Percentiles rank a stretch among this genome's conserved stretches.
These are phyloP conservation scores for Halcyon senegalensis DNA, from an alignment of 2,113 vertebrate genomes.

Conservation along the genomic window DNA sequence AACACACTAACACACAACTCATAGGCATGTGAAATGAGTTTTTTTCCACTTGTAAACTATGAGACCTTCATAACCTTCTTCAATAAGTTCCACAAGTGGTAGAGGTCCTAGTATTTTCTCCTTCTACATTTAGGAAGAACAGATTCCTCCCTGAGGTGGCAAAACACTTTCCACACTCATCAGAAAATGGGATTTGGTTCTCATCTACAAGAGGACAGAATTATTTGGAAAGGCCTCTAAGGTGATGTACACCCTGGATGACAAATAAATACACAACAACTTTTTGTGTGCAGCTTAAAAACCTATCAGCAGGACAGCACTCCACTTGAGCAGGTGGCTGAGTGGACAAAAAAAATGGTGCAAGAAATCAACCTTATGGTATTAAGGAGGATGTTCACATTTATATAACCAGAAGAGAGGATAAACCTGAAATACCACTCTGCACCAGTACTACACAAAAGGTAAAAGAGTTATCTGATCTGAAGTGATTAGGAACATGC, in stretches of 20 bases:
- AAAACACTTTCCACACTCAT: neutral
- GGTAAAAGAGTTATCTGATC: neutral
- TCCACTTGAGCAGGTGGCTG: neutral
- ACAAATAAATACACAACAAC: neutral
- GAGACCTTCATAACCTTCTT: neutral
- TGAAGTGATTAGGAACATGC: neutral
- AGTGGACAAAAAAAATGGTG: neutral
- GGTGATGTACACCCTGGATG: neutral
- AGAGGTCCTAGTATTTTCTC: neutral
- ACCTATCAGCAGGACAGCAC: neutral
- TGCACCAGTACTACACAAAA: neutral
- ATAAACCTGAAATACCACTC: neutral
- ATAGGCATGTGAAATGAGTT: accelerated
- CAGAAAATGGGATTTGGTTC: neutral
- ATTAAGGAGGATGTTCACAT: neutral
- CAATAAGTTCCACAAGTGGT: neutral
- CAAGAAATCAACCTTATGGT: neutral
- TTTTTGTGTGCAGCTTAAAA: neutral
- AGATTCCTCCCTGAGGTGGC: neutral
- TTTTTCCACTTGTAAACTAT: neutral
- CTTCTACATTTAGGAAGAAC: neutral
- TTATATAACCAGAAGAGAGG: neutral
- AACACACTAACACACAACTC: neutral
- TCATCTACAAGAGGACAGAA: neutral
- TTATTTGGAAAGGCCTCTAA: neutral